Conservation (phyloP, 2,888 invertebrate species). For the Allygus modestus region DNA sequence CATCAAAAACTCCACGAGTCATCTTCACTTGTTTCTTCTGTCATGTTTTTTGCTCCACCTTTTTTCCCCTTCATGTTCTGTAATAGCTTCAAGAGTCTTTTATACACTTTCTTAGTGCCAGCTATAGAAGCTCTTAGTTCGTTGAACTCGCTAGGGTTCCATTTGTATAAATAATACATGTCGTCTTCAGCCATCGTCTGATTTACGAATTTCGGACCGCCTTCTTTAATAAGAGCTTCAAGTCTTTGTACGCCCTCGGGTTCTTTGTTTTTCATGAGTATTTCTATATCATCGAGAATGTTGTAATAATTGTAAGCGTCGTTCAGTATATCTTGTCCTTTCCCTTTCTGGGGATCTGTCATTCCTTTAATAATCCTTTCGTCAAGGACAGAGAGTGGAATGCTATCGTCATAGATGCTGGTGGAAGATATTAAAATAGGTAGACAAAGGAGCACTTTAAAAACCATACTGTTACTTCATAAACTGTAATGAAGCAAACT, state of each 20-base stretch:
- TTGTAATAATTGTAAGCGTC: constrained; percentile 56
- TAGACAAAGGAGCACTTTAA: neutral
- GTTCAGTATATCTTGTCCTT: constrained; percentile 30
- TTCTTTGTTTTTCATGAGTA: constrained; percentile 45
- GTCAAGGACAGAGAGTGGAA: constrained; percentile 50
- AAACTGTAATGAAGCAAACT: too few relatives aligned
- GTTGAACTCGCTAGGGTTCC: constrained; percentile 30
- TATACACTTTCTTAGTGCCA: constrained; percentile 10
- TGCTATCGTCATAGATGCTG: constrained; percentile 57
- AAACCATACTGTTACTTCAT: neutral
- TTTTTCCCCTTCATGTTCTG: neutral
- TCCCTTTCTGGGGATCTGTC: constrained; percentile 38
- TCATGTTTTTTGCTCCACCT: neutral
- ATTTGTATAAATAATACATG: constrained; percentile 15
- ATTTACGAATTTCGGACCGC: constrained; percentile 54
- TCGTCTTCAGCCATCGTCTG: constrained; percentile 20
- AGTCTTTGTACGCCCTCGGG: neutral
- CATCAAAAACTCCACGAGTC: constrained; percentile 16
- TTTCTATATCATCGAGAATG: constrained; percentile 46
- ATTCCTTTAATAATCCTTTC: constrained; percentile 49
- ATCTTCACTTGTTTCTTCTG: neutral
- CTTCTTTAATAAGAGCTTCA: constrained; percentile 19
- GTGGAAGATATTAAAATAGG: neutral
- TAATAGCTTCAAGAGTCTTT: constrained; percentile 22
- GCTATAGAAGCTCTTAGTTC: constrained; percentile 35